Evolutionary conservation across 2,797 vertebrate genomes (phyloP), one percentile per base, ranked within the genome.

Genomic region (Eulemur rubriventer): DNA sequence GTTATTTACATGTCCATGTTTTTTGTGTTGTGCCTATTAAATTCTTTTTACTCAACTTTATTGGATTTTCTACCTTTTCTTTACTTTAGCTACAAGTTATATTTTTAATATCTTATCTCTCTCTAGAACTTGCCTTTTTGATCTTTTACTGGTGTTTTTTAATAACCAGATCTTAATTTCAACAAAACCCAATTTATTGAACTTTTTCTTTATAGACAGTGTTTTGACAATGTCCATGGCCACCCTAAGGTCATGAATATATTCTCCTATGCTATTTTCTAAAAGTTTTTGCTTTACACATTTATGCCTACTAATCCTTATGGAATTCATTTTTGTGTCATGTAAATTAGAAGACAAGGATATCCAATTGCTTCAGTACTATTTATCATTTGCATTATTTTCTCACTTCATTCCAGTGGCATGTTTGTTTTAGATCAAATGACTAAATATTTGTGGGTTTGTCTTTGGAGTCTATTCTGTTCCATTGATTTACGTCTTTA

Each of bases 391-490:
- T 8, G 48, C 7, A 69, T 93, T 79, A 65, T 55, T 55, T 91
- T 80, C 17, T 69, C 5, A 57, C 16, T 87, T 90, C 30, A 75
- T 75, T 92, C 18, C 9, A 57, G 65, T 43, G 38, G 8, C 11
- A 16, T 63, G 20, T 75, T 78, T 94, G 43, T 61, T 78, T 75
- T 61, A 70, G 14, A 94, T 91, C n/a, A 80, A 92, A 79, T 84
- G 65, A 84, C 24, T 72, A 52, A 69, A 43, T 89, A 61, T 72
- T 65, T 80, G 17, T 91, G 55, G 4, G 1, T 59, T 7, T 50
- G 7, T n/a, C 38, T 70, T 59, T 96, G 26, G 26, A 35, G 2
- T 59, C 48, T 59, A 1, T 55, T 85, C 26, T 94, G 2, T 73
- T 83, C 1, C n/a, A 28, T 78, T 72, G 48, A 72, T 81, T 81